Conservation (phyloP, 2,888 invertebrate genomes). For the Drosophila buzzatii region DNA sequence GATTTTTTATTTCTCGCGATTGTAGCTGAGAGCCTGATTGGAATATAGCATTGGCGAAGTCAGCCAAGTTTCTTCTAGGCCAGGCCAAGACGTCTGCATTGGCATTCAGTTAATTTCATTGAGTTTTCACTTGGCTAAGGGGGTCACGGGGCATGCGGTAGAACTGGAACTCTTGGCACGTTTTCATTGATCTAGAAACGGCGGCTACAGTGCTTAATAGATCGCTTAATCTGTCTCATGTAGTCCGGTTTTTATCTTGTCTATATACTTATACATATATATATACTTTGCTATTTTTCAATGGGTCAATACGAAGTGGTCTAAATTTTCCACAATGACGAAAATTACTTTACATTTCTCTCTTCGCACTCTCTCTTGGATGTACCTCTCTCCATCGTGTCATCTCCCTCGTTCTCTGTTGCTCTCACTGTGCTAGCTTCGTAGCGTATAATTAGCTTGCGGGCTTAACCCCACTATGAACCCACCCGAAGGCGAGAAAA, state of each 20-base stretch:
- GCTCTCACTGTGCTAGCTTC: conserved; percentile 2
- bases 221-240: conserved; percentile 24
- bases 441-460: conserved; percentile 50
- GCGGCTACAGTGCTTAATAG: conserved; percentile 19
- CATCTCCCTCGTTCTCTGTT: background rate
- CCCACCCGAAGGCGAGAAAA: conserved; percentile 16
- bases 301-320: conserved; percentile 52
- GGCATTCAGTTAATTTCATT: conserved; percentile 38
- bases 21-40: conserved; percentile 12
- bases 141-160: conserved; percentile 6
- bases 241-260: conserved; percentile 14
- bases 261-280: background rate
- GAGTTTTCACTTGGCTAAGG: conserved; percentile 29
- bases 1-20: background rate
- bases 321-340: conserved; percentile 47
- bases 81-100: conserved; percentile 36
- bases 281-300: conserved; percentile 19
- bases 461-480: conserved; percentile 42
- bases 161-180: conserved; percentile 42
- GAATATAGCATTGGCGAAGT: conserved; percentile 33
- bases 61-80: conserved; percentile 22
- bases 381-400: background rate
- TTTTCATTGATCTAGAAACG: conserved; percentile 65
- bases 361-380: background rate
- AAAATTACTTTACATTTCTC: conserved; percentile 12